Base-by-base conservation (phyloP, 2,797 vertebrate genomes). In the Fistularia tabacaria region DNA sequence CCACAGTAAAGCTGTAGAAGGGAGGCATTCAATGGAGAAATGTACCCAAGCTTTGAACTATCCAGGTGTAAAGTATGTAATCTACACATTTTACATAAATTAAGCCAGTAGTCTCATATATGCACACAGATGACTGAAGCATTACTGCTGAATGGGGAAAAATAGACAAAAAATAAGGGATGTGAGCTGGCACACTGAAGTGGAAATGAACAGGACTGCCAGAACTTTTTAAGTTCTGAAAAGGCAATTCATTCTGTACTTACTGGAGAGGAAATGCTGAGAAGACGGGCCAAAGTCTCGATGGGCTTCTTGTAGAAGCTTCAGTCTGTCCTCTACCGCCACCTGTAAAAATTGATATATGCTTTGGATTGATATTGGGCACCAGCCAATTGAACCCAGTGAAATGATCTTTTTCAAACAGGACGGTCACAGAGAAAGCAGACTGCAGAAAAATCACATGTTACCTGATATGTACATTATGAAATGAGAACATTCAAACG, bases 201-300 rank as follows among this genome's bases (percentile, higher is more conserved):
- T 49, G 49, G 46, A 62, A 71, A 55, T 46, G 46, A 64, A 54
- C 36, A 38, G 14, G 14, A 38, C 36, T 7, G 41, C 9, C 3
- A 14, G 38, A 53, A 56, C 25, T 37, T 59, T 59, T 13, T 1
- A 38, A 49, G 47, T n/a, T 47, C 39, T 7, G 10, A 38, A 71
- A 38, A 53, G 3, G 41, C 55, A 56, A 66, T 48, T 61, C 51
- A 49, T 52, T 51, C 36, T 9, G 39, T 79, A 93, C 97, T 93
- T 90, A 98, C 97, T 94, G 72, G 95, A 98, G 74, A 98, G 93
- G 83, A 99, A 98, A 85, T 97, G 94, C 76, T 98, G 95, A 14
- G 97, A 98, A 47, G 93, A 89, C 43, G 95, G 95, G 63, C 94
- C 97, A 67, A 98, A 97, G 86, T 98, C 95, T 83, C 93, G 76